phyloP scores from a whole-genome alignment of 1,140 invertebrate species.

The Schlechtendalia chinensis region DNA sequence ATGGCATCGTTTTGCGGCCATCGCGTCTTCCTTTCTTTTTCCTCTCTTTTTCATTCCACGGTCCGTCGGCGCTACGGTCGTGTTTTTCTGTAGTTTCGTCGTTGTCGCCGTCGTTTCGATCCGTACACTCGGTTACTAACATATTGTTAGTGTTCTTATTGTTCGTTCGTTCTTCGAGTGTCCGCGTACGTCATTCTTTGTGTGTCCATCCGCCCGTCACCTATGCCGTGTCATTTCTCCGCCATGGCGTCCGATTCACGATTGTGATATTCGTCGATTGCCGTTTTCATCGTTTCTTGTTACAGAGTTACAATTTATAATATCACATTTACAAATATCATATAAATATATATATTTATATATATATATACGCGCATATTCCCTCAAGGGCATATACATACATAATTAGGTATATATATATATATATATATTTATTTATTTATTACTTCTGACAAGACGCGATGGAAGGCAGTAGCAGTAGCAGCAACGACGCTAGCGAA shows the following conservation, averaged over 20 bases:
- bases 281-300: not conserved
- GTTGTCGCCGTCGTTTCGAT: not conserved
- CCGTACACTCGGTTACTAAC: not conserved
- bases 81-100: not conserved
- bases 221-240: slow-evolving; percentile 28
- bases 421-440: too few species aligned
- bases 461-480: slow-evolving; percentile 40
- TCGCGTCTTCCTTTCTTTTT: slow-evolving; percentile 43
- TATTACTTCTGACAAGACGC: not conserved
- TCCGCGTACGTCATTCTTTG: not conserved
- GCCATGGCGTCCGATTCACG: slow-evolving; percentile 47
- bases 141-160: not conserved
- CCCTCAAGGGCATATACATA: not conserved
- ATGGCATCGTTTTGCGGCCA: slow-evolving; percentile 28
- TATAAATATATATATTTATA: not conserved
- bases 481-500: slow-evolving; percentile 11
- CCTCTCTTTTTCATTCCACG: slow-evolving; percentile 23
- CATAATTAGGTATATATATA: too few species aligned
- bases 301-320: too few species aligned
- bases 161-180: not conserved
- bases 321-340: not conserved
- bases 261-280: slow-evolving; percentile 14
- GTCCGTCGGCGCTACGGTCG: slow-evolving; percentile 26
- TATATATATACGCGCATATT: not conserved
- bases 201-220: slow-evolving; percentile 26